phyloP scores from a whole-genome alignment of 2,113 vertebrate genomes.

The Scalopus aquaticus region DNA sequence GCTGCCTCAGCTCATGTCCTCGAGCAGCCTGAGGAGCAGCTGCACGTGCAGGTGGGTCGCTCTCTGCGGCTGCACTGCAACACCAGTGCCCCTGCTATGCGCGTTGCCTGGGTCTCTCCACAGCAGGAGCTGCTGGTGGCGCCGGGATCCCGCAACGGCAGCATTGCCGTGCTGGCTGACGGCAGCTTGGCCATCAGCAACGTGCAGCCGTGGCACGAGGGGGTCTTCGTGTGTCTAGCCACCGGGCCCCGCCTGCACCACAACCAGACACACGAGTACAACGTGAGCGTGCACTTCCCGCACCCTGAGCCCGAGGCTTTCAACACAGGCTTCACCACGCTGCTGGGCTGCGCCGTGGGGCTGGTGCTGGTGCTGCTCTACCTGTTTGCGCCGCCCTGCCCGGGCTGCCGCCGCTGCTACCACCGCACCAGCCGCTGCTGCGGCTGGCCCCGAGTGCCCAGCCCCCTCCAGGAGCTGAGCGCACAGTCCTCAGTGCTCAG shows the following conservation, averaged over 20 bases:
- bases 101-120: conserved; percentile 91
- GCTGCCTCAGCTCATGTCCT: not conserved
- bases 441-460: conserved; percentile 54
- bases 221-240: conserved; percentile 93
- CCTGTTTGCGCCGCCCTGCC: conserved; percentile 93
- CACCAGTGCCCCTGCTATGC: conserved; percentile 67
- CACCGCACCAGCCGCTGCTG: conserved; percentile 5
- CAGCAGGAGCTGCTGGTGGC: conserved; percentile 88
- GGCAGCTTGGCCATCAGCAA: conserved; percentile 90
- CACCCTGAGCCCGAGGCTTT: conserved; percentile 84
- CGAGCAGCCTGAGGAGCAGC: conserved; percentile 71
- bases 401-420: conserved; percentile 85
- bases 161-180: conserved; percentile 87
- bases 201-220: conserved; percentile 84
- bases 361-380: conserved; percentile 94
- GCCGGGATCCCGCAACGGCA: conserved; percentile 86
- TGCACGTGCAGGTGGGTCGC: conserved; percentile 80
- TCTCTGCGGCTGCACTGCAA: conserved; percentile 88
- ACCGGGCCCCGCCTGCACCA: conserved; percentile 83
- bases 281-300: conserved; percentile 87
- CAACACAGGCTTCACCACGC: conserved; percentile 94
- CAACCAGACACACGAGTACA: conserved; percentile 90
- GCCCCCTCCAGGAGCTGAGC: conserved; percentile 88
- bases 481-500: conserved; percentile 94
- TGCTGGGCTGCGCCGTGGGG: conserved; percentile 94